Conservation (phyloP, 2,888 invertebrate species). For the Drepanosiphum platanoidis region DNA sequence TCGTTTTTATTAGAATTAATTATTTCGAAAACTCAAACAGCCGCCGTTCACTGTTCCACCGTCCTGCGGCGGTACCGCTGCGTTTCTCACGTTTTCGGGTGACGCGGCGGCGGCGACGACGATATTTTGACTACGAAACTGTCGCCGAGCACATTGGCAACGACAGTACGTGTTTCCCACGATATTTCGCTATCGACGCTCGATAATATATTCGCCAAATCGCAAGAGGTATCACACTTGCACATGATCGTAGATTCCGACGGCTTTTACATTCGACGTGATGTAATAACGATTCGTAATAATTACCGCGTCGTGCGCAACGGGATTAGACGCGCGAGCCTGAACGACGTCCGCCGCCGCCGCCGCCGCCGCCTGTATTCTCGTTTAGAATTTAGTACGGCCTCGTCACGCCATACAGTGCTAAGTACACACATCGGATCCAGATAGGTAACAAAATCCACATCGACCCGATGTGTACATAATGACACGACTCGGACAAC, state of each 20-base stretch:
- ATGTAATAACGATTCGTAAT: not conserved
- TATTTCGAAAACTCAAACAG: not conserved
- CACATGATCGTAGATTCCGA: no score
- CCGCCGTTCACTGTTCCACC: not conserved
- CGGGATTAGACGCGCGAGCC: not conserved
- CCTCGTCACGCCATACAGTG: slow-evolving; percentile 9
- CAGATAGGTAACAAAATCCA: not conserved
- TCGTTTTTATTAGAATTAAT: slow-evolving; percentile 22
- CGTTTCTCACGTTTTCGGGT: not conserved
- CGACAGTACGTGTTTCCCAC: no score
- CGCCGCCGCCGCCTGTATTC: not conserved
- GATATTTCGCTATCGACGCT: not conserved
- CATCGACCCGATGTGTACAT: not conserved
- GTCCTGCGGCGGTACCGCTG: not conserved
- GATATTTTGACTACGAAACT: not conserved
- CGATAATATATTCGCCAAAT: not conserved
- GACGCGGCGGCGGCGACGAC: not conserved
- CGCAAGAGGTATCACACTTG: not conserved
- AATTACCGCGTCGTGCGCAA: not conserved
- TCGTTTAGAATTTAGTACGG: slow-evolving; percentile 22
- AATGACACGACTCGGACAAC: not conserved
- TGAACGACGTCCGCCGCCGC: not conserved
- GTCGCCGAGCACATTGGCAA: no score
- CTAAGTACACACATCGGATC: not conserved
- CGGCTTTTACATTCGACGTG: not conserved